Evolutionary conservation across 2,888 invertebrate species (phyloP).

Genomic region (Diadegma fenestrale): DNA sequence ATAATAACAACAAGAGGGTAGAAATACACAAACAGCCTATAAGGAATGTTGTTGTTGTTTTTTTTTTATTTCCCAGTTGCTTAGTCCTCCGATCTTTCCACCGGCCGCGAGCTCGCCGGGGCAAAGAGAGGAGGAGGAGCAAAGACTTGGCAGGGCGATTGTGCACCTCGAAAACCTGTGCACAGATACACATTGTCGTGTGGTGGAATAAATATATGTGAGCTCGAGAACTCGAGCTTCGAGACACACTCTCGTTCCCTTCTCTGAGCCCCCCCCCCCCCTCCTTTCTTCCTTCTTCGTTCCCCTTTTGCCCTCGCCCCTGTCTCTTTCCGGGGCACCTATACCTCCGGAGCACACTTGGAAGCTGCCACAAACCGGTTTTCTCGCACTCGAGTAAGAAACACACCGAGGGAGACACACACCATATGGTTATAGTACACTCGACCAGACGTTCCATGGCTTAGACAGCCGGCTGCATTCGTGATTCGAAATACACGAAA

Average conservation of each 20-base stretch:
- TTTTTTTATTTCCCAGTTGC: slow-evolving; percentile 10
- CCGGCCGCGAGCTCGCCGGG: background rate
- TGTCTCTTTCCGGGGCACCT: slow-evolving; percentile 62
- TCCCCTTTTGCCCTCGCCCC: slow-evolving; percentile 35
- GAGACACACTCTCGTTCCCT: slow-evolving; percentile 44
- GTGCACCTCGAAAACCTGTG: slow-evolving; percentile 48
- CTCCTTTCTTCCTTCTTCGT: background rate
- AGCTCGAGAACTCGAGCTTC: slow-evolving; percentile 61
- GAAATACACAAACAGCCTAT: slow-evolving; percentile 17
- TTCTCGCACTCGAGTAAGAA: slow-evolving; percentile 65
- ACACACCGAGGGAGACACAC: slow-evolving; percentile 49
- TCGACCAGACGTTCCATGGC: slow-evolving; percentile 66
- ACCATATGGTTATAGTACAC: slow-evolving; percentile 69
- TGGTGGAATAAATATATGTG: slow-evolving; percentile 33
- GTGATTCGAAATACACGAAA: slow-evolving; percentile 27
- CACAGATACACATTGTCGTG: slow-evolving; percentile 39
- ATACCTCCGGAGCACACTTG: slow-evolving; percentile 66
- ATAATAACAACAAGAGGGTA: background rate
- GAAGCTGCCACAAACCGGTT: slow-evolving; percentile 71
- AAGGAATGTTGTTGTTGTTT: slow-evolving; percentile 8
- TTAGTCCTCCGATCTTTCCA: slow-evolving; percentile 22
- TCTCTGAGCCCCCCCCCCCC: background rate
- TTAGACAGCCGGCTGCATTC: background rate
- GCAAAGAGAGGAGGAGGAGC: background rate
- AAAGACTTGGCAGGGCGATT: slow-evolving; percentile 43